Evolutionary conservation across 1,140 invertebrate species (phyloP).

Genomic region (Musca vetustissima): DNA sequence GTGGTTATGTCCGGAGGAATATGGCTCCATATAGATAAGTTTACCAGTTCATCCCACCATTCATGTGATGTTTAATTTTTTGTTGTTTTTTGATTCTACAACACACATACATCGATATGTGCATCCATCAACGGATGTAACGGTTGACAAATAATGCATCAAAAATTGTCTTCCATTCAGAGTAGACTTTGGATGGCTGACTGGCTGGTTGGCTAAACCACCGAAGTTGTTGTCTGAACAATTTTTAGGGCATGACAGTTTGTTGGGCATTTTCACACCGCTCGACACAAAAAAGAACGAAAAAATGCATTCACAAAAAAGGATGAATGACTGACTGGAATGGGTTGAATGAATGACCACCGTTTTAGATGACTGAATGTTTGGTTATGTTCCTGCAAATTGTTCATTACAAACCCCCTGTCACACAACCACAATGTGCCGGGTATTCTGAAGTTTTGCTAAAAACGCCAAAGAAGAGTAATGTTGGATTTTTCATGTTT

Average conservation of each 20-base stretch:
- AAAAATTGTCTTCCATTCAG: constrained; percentile 14
- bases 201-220: no score
- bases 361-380: no score
- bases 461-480: not conserved
- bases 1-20: not conserved
- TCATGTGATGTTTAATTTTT: not conserved
- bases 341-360: no score
- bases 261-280: constrained; percentile 6
- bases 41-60: not conserved
- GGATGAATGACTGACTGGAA: no score
- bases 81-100: no score
- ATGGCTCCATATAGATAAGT: not conserved
- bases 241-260: not conserved
- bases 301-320: no score
- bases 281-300: no score
- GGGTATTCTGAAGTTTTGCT: not conserved
- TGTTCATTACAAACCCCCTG: no score
- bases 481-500: not conserved
- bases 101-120: not conserved
- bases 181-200: not conserved
- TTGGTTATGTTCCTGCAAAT: no score
- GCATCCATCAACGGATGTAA: constrained; percentile 46
- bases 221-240: not conserved
- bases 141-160: constrained; percentile 46
- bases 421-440: no score